Conservation (phyloP, 2,888 invertebrate genomes). For the Drosophila phalerata region DNA sequence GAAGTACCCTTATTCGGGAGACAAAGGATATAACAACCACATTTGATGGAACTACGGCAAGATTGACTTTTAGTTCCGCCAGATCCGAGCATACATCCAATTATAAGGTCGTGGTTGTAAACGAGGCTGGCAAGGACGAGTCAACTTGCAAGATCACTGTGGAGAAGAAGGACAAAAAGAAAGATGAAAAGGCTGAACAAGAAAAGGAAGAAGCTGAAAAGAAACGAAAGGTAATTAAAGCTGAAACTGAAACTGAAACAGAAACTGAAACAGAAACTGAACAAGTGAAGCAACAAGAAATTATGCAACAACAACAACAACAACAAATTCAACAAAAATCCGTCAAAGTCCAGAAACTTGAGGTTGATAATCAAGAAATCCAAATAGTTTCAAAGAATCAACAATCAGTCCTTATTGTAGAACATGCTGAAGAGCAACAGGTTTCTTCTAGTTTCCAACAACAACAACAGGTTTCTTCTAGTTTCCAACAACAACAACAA, state of each 20-base stretch:
- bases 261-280: background rate
- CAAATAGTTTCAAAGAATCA: background rate
- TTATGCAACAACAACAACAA: slow-evolving; percentile 1
- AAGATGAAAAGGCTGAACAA: slow-evolving; percentile 86
- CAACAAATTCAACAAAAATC: slow-evolving; percentile 11
- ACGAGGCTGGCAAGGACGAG: slow-evolving; percentile 96
- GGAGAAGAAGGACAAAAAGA: slow-evolving; percentile 86
- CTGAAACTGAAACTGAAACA: background rate
- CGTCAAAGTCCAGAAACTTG: slow-evolving; percentile 24
- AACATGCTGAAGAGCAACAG: slow-evolving; percentile 9
- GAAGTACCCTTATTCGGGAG: slow-evolving; percentile 91
- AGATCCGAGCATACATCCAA: slow-evolving; percentile 92
- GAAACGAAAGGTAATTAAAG: slow-evolving; percentile 85
- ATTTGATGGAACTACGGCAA: slow-evolving; percentile 93
- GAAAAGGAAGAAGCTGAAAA: slow-evolving; percentile 85
- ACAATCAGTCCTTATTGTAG: slow-evolving; percentile 15
- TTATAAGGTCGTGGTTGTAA: slow-evolving; percentile 94
- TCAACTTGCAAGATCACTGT: slow-evolving; percentile 94
- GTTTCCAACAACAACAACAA: slow-evolving; percentile 19
- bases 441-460: slow-evolving; percentile 8
- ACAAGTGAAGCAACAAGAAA: background rate
- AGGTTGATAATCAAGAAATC: slow-evolving; percentile 23
- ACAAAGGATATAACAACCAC: slow-evolving; percentile 92
- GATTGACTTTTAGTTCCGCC: slow-evolving; percentile 91
- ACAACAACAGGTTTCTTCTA: no score